Evolutionary conservation across 2,797 vertebrate genomes (phyloP).

Genomic region (Chelon labrosus): DNA sequence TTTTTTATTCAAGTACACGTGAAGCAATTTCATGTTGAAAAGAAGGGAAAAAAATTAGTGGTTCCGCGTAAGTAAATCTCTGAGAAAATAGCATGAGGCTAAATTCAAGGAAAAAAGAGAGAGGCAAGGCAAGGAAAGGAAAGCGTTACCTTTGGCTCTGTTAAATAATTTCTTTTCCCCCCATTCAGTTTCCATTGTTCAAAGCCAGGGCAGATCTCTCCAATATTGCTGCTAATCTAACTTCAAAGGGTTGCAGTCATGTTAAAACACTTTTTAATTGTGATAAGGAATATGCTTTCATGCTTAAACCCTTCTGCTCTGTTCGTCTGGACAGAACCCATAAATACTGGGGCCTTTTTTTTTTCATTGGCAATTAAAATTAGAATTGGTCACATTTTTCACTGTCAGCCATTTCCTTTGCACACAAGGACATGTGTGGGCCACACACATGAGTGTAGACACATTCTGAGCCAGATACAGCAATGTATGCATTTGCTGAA

Average conservation of each 20-base stretch:
- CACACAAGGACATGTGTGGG: conserved; percentile 60
- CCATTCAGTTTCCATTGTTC: conserved; percentile 73
- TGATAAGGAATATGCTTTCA: conserved; percentile 81
- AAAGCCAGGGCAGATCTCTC: conserved; percentile 68
- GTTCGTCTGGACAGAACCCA: conserved; percentile 72
- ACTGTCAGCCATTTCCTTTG: conserved; percentile 80
- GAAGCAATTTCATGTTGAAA: conserved; percentile 72
- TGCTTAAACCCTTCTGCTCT: conserved; percentile 71
- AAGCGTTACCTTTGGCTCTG: conserved; percentile 75
- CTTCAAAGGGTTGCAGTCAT: conserved; percentile 81
- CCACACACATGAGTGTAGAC: conserved; percentile 32
- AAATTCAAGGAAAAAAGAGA: conserved; percentile 53
- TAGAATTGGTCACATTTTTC: conserved; percentile 82
- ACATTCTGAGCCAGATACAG: conserved; percentile 22
- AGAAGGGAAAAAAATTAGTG: conserved; percentile 32
- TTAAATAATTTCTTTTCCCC: conserved; percentile 69
- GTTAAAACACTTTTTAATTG: conserved; percentile 79
- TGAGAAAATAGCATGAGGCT: conserved; percentile 59
- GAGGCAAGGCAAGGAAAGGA: conserved; percentile 38
- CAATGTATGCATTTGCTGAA: background rate
- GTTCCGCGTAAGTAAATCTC: conserved; percentile 55
- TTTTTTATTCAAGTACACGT: conserved; percentile 30
- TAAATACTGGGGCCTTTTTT: conserved; percentile 75
- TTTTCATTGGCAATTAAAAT: conserved; percentile 81
- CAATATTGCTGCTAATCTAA: conserved; percentile 80